A percentile compares a stretch with the other conserved stretches of the same genome.
Evolutionary conservation across 2,113 vertebrate genomes (phyloP).

Genomic region (Macquaria ambigua): DNA sequence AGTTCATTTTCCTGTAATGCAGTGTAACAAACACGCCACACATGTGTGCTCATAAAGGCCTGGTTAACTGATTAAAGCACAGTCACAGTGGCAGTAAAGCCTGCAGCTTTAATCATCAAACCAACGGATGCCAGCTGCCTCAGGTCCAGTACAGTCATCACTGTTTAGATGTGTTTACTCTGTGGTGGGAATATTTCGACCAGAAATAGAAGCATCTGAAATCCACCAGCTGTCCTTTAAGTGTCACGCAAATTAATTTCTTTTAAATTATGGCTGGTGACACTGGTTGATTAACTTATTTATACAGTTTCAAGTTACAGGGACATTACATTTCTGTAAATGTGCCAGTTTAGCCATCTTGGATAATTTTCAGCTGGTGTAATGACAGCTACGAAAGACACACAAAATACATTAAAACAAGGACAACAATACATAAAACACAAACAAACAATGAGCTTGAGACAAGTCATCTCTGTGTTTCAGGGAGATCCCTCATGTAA

Average conservation of each 20-base stretch:
- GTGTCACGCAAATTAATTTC: constrained; percentile 48
- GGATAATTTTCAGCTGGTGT: no score
- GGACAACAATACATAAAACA: no score
- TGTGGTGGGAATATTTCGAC: constrained; percentile 41
- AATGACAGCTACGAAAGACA: no score
- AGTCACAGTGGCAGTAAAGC: constrained; percentile 53
- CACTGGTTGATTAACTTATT: not conserved
- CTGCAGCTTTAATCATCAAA: constrained; percentile 69
- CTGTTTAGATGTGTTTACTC: constrained; percentile 49
- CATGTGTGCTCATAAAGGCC: constrained; percentile 54
- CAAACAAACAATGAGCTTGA: constrained; percentile 8
- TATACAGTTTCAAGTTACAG: no score
- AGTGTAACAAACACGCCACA: constrained; percentile 37
- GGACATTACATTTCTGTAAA: no score
- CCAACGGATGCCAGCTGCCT: constrained; percentile 65
- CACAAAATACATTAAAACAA: no score
- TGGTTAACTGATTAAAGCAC: constrained; percentile 64
- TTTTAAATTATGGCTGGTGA: constrained; percentile 36
- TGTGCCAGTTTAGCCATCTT: no score
- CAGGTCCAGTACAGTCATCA: constrained; percentile 35
- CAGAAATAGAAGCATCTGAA: constrained; percentile 40
- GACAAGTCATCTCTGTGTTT: constrained; percentile 38
- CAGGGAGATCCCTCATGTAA: constrained; percentile 39
- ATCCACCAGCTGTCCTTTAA: constrained; percentile 27
- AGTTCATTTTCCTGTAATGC: constrained; percentile 25